A percentile compares a stretch with the other conserved stretches of the same genome.
These are phyloP conservation scores for Pollenia labialis DNA, from an alignment of 2,888 invertebrate genomes.

Conservation along the genomic window DNA sequence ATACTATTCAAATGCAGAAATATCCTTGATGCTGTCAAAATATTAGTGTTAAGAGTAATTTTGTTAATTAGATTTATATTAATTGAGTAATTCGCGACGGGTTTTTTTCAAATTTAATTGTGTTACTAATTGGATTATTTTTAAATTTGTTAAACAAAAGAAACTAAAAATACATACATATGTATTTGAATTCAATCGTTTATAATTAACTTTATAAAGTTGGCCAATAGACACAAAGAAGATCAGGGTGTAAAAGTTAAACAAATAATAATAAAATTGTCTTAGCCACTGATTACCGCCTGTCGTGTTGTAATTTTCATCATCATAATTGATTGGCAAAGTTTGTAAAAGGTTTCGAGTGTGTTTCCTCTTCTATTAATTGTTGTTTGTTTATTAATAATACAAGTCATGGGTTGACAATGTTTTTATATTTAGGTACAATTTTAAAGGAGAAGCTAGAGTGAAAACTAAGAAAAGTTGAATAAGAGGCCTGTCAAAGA, in stretches of 20 bases:
- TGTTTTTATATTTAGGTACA: too few species aligned
- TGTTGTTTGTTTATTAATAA: too few species aligned
- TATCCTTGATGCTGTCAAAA: conserved; percentile 28
- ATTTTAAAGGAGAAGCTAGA: too few species aligned
- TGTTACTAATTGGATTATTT: conserved; percentile 37
- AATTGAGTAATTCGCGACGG: conserved; percentile 10
- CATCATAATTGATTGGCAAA: too few species aligned
- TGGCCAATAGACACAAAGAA: not conserved
- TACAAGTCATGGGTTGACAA: too few species aligned
- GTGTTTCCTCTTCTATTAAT: too few species aligned
- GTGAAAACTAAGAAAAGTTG: too few species aligned
- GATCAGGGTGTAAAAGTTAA: not conserved
- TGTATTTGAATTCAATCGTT: not conserved
- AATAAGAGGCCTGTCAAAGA: too few species aligned
- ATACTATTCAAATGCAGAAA: not conserved
- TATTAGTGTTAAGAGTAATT: not conserved
- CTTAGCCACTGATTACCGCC: conserved; percentile 14
- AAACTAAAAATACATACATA: not conserved
- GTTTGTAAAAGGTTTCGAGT: too few species aligned
- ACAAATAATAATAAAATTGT: not conserved
- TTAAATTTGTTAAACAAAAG: not conserved
- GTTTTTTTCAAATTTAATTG: conserved; percentile 25
- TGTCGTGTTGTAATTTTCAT: conserved; percentile 21
- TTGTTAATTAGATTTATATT: not conserved
- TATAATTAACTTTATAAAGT: conserved; percentile 1